These are phyloP conservation scores for Pantala flavescens DNA, from an alignment of 1,140 invertebrate genomes.

Conservation along the genomic window DNA sequence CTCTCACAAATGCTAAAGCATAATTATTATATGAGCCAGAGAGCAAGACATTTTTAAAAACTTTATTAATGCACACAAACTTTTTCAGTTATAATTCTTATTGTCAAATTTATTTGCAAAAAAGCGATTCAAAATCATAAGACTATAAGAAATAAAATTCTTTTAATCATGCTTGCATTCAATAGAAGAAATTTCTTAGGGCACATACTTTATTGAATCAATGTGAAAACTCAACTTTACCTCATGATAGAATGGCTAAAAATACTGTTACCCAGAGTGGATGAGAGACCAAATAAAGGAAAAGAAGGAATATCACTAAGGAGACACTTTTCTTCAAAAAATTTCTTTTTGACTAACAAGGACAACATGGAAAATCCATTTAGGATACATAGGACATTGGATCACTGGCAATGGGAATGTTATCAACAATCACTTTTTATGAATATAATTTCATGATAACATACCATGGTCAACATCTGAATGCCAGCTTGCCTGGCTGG, in stretches of 20 bases:
- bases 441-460: conserved; percentile 20
- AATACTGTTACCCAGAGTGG: neutral
- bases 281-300: neutral
- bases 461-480: conserved; percentile 45
- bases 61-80: neutral
- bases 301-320: conserved; percentile 10
- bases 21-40: neutral
- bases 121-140: neutral
- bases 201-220: neutral
- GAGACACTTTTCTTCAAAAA: neutral
- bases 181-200: neutral
- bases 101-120: neutral
- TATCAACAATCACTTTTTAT: neutral
- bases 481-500: conserved; percentile 46
- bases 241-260: neutral
- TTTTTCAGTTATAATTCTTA: neutral
- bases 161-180: neutral
- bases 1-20: conserved; percentile 1
- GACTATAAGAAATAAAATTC: neutral
- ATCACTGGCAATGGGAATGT: neutral
- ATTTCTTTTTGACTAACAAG: neutral
- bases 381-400: neutral
- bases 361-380: neutral
- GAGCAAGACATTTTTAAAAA: neutral
- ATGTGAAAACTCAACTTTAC: conserved; percentile 2